Evolutionary conservation across 1,140 invertebrate species (phyloP).

Genomic region (Paralvinella palmiformis): DNA sequence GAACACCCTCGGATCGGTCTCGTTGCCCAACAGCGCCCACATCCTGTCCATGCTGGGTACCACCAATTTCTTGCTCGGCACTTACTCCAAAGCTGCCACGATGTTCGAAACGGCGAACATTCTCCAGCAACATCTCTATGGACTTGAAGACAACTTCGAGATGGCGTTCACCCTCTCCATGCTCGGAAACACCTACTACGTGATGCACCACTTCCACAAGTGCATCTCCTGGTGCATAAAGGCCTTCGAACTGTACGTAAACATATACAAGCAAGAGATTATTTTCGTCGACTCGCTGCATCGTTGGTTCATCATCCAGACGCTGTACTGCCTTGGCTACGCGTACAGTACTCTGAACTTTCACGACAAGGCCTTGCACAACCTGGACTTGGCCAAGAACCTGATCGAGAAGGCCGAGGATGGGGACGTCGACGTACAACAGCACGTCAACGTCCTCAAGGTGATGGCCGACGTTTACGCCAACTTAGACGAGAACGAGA

Average conservation of each 20-base stretch:
- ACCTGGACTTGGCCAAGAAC: slow-evolving; percentile 14
- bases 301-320: slow-evolving; percentile 20
- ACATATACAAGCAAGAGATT: slow-evolving; percentile 4
- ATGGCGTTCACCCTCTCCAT: slow-evolving; percentile 17
- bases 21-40: slow-evolving; percentile 13
- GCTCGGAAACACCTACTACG: slow-evolving; percentile 17
- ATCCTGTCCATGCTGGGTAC: slow-evolving; percentile 20
- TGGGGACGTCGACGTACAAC: background rate
- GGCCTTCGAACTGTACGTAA: slow-evolving; percentile 15
- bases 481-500: background rate
- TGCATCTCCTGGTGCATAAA: slow-evolving; percentile 16
- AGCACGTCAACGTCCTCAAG: slow-evolving; percentile 3
- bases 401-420: background rate
- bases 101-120: slow-evolving; percentile 21
- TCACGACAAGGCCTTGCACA: slow-evolving; percentile 14
- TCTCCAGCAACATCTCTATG: slow-evolving; percentile 16
- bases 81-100: slow-evolving; percentile 16
- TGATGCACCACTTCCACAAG: slow-evolving; percentile 11
- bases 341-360: slow-evolving; percentile 15
- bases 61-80: slow-evolving; percentile 15
- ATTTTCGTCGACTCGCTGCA: slow-evolving; percentile 7
- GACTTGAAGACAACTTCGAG: slow-evolving; percentile 12
- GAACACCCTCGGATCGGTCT: background rate
- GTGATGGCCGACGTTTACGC: slow-evolving; percentile 11
- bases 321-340: slow-evolving; percentile 16